Evolutionary conservation across 2,113 vertebrate species (phyloP).

Genomic region (Paralichthys olivaceus): DNA sequence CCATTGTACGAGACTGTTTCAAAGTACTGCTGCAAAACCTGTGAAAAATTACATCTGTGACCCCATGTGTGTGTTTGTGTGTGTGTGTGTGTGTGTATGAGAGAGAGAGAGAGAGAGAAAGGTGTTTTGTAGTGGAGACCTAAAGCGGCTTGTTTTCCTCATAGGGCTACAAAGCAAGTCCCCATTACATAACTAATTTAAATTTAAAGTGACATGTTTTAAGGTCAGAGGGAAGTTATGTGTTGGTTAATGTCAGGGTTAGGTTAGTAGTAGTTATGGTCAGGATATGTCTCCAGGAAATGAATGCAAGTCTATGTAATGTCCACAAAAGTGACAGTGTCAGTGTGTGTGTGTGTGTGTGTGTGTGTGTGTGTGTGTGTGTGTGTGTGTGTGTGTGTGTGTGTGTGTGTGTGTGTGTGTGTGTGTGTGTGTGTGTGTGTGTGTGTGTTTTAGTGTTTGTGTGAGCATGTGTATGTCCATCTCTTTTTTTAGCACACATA

Average conservation of each 20-base stretch:
- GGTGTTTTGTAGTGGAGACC: neutral
- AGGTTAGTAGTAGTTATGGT: too few species aligned
- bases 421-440: neutral
- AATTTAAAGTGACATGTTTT: neutral
- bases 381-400: neutral
- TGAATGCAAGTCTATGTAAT: neutral
- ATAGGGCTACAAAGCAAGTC: neutral
- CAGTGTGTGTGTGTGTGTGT: conserved; percentile 2
- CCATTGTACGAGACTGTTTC: conserved; percentile 1
- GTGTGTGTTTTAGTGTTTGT: neutral
- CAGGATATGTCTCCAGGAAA: neutral
- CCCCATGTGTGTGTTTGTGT: neutral
- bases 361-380: neutral
- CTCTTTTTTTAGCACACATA: neutral
- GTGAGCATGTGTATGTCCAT: neutral
- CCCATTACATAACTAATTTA: neutral
- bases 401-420: neutral
- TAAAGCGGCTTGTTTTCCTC: neutral
- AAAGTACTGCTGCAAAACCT: conserved; percentile 17
- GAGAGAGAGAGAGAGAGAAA: neutral
- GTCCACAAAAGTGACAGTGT: neutral
- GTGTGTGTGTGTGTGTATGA: conserved; percentile 2
- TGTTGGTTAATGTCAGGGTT: neutral
- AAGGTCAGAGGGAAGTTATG: neutral
- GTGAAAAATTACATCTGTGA: conserved; percentile 1